These are phyloP conservation scores for Nemapogon koenigi DNA, from an alignment of 2,888 invertebrate genomes.

Conservation along the genomic window DNA sequence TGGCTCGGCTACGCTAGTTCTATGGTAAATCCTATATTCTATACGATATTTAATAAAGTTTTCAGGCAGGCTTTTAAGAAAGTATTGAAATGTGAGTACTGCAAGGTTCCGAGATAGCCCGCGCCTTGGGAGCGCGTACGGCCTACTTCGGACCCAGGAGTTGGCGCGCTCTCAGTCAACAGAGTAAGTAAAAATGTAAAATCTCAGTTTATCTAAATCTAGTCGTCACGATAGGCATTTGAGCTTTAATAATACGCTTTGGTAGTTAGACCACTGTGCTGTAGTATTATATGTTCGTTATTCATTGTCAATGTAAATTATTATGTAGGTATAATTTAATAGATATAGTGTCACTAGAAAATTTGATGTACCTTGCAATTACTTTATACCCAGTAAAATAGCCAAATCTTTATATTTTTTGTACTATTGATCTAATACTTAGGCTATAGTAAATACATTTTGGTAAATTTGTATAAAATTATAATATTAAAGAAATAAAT, in stretches of 20 bases:
- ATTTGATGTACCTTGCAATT: too few species aligned
- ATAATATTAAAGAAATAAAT: not conserved
- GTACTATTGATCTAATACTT: too few species aligned
- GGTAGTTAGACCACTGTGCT: not conserved
- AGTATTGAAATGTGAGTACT: conserved; percentile 80
- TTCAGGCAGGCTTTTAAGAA: conserved; percentile 91
- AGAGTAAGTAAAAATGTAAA: conserved; percentile 34
- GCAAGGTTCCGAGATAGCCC: conserved; percentile 55
- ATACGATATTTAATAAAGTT: conserved; percentile 94
- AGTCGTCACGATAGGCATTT: not conserved
- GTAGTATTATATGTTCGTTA: too few species aligned
- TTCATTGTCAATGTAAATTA: too few species aligned
- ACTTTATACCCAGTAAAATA: too few species aligned
- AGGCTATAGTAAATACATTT: too few species aligned
- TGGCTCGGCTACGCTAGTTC: conserved; percentile 95
- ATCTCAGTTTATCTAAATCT: conserved; percentile 43
- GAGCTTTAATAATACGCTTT: not conserved
- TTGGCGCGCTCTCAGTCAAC: conserved; percentile 56
- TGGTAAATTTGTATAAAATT: not conserved
- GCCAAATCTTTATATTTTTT: too few species aligned
- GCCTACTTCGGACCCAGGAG: conserved; percentile 49
- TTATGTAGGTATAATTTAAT: too few species aligned
- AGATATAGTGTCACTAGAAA: too few species aligned
- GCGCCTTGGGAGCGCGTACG: conserved; percentile 60
- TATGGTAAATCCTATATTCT: conserved; percentile 95